phyloP scores from a whole-genome alignment of 2,797 vertebrate genomes.

The Eidolon dupreanum region DNA sequence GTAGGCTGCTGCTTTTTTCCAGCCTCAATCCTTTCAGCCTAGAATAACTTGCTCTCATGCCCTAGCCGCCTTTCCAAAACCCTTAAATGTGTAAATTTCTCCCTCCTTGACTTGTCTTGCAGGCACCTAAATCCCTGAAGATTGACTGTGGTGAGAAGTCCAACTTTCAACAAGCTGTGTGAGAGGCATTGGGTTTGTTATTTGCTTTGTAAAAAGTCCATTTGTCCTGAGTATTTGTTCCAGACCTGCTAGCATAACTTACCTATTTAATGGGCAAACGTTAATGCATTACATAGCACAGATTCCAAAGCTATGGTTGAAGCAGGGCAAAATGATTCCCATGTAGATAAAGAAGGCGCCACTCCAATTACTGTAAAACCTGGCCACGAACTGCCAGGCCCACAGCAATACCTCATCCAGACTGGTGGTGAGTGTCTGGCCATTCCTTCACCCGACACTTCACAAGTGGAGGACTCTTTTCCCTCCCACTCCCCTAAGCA shows the following conservation, averaged over 20 bases:
- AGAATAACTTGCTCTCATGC: constrained; percentile 32
- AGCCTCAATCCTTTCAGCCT: constrained; percentile 64
- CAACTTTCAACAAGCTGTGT: constrained; percentile 59
- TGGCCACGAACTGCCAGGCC: not conserved
- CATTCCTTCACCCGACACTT: not conserved
- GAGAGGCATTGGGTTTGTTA: constrained; percentile 50
- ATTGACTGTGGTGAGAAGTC: constrained; percentile 59
- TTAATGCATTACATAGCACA: constrained; percentile 58
- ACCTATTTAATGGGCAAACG: constrained; percentile 53
- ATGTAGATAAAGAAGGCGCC: constrained; percentile 73
- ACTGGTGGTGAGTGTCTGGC: constrained; percentile 29
- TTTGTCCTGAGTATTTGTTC: constrained; percentile 10
- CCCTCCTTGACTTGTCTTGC: constrained; percentile 62
- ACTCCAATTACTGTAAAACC: constrained; percentile 70
- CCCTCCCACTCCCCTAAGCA: constrained; percentile 29
- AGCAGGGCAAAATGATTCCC: constrained; percentile 44
- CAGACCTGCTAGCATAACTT: constrained; percentile 34
- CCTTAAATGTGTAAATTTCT: constrained; percentile 65
- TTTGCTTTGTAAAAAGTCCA: constrained; percentile 71
- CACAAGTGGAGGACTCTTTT: not conserved
- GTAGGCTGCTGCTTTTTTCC: constrained; percentile 8
- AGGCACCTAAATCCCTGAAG: constrained; percentile 70
- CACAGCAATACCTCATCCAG: constrained; percentile 43
- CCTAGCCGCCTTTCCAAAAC: constrained; percentile 65
- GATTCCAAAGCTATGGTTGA: constrained; percentile 58